Conservation (phyloP, 2,797 vertebrate genomes). For the Sorex maritimensis region DNA sequence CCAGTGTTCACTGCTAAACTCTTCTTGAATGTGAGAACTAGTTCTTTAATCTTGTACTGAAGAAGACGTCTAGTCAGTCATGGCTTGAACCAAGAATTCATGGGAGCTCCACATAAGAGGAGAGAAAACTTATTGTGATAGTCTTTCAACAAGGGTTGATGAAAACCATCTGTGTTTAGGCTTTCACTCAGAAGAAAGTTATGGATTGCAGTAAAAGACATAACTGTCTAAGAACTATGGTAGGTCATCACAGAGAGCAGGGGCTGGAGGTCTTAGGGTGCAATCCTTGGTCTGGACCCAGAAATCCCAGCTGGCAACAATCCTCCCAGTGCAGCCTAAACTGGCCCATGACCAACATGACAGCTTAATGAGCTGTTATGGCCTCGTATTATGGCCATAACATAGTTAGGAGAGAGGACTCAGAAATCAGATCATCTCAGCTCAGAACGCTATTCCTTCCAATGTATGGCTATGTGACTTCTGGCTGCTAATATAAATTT, state of each 20-base stretch:
- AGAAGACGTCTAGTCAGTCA: background rate
- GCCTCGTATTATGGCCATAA: background rate
- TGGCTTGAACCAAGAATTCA: background rate
- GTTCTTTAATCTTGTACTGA: conserved; percentile 36
- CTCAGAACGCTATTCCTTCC: background rate
- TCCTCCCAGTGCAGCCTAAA: conserved; percentile 15
- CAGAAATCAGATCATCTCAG: background rate
- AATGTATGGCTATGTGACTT: background rate
- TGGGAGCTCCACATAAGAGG: background rate
- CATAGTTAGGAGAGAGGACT: background rate
- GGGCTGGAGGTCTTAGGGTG: background rate
- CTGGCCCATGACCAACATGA: background rate
- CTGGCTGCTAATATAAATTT: background rate
- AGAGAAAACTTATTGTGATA: background rate
- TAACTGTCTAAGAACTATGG: conserved; percentile 27
- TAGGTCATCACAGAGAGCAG: background rate
- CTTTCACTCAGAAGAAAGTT: conserved; percentile 41
- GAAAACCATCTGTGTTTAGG: conserved; percentile 42
- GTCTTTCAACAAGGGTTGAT: conserved; percentile 34
- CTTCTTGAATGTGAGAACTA: background rate
- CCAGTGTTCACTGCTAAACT: background rate
- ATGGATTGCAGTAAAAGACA: conserved; percentile 7
- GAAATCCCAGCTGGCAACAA: conserved; percentile 33
- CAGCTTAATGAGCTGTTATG: background rate
- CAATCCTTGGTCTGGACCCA: conserved; percentile 43